Evolutionary conservation across 2,797 vertebrate genomes (phyloP), one percentile per base, ranked within the genome.

Genomic region (Anniella stebbinsi): DNA sequence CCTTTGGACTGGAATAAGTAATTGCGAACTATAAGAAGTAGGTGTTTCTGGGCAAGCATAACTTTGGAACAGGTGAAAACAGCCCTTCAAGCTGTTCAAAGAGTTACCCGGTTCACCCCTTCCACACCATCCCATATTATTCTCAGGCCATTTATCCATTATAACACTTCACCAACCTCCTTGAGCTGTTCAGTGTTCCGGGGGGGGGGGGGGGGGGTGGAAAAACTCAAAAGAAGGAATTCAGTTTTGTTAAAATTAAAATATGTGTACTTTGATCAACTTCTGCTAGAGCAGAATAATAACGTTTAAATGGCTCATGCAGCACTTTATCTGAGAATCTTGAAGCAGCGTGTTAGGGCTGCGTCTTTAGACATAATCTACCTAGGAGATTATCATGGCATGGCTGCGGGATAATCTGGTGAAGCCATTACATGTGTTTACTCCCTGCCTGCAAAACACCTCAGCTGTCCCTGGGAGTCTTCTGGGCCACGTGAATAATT

Each of bases 391-490:
- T 91, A 88, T 69, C 41, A 13, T 0, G 0, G 38, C 0, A 0
- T 92, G 86, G 70, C 91, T 89, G 86, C 0, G 6, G 83, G 91
- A 90, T 94, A 95, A 96, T 93, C 91, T 93, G 83, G 54, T 82
- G 89, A 90, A 93, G 84, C 77, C 89, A 90, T 36, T 57, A 81
- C 80, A 30, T 90, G 94, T 88, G 92, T 91, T 92, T 67, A 92
- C 76, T 66, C 90, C 81, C 70, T 0, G 0, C 51, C 70, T 33
- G 70, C n/a, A 80, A 89, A 84, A 87, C 18, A 41, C 81, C 0
- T 0, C 36, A 70, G 57, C 75, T 90, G 54, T 77, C 60, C 54
- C 83, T 0, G 0, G 80, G 15, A 25, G 45, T 89, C 92, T 93
- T 90, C 88, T 83, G 57, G 30, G 41, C 38, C 84, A 67, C 0